A percentile compares a stretch with the other conserved stretches of the same genome.
Evolutionary conservation across 2,888 invertebrate species (phyloP).

Genomic region (Slavum lentiscoides): DNA sequence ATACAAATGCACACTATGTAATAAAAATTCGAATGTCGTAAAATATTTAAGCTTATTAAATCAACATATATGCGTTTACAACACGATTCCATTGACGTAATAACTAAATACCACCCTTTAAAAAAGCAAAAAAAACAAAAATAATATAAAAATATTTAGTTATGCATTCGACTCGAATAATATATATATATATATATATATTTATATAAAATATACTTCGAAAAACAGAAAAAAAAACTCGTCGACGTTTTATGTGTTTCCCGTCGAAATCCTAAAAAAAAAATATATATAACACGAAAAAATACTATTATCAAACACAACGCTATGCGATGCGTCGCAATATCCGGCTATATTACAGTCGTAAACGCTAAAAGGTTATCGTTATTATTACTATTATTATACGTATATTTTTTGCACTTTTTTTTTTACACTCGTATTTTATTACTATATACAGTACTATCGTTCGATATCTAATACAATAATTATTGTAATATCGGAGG

Average conservation of each 20-base stretch:
- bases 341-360: constrained; percentile 8
- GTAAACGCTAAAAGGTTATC: constrained; percentile 23
- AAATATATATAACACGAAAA: no score
- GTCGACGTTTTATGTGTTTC: neutral
- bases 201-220: constrained; percentile 9
- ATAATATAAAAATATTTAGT: neutral
- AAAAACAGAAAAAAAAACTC: neutral
- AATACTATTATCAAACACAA: neutral
- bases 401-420: neutral
- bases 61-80: no score
- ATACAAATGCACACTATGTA: no score
- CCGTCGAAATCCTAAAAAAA: neutral
- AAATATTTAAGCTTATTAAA: no score
- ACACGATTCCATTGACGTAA: no score
- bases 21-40: no score
- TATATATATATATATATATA: no score
- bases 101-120: no score
- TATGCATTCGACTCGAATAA: neutral
- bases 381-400: constrained; percentile 35
- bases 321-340: neutral
- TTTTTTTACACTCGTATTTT: neutral
- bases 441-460: neutral
- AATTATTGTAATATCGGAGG: neutral
- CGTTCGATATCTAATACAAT: neutral
- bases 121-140: no score